Evolutionary conservation across 1,140 invertebrate species (phyloP).

Genomic region (Drosophila pectinifera): DNA sequence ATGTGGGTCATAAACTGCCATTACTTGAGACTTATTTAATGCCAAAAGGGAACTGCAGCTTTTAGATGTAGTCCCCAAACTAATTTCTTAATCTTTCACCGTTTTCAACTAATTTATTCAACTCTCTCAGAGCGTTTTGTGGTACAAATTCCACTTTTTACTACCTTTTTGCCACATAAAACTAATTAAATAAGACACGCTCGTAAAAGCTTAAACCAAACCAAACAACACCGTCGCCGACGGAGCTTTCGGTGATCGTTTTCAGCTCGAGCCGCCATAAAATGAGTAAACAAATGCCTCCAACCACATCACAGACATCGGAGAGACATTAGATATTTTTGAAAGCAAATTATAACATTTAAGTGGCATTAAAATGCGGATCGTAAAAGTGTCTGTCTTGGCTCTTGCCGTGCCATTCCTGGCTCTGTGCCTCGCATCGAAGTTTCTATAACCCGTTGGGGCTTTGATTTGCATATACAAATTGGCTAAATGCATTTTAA

Average conservation of each 20-base stretch:
- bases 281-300: conserved; percentile 50
- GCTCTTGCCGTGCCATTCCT: conserved; percentile 23
- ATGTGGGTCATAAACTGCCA: conserved; percentile 56
- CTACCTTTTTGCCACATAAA: conserved; percentile 54
- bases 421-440: conserved; percentile 1
- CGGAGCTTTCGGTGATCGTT: conserved; percentile 47
- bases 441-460: conserved; percentile 44
- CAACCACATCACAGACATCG: conserved; percentile 19
- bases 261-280: conserved; percentile 45
- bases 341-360: conserved; percentile 79
- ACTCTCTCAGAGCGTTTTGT: conserved; percentile 51
- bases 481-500: conserved; percentile 71
- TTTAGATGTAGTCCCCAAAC: not conserved
- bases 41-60: conserved; percentile 7
- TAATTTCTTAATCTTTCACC: conserved; percentile 13
- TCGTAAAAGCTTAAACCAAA: conserved; percentile 51
- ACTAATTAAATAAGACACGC: conserved; percentile 74
- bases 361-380: conserved; percentile 55
- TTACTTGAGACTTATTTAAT: conserved; percentile 1
- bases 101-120: conserved; percentile 54
- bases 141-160: conserved; percentile 56
- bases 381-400: conserved; percentile 43
- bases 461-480: conserved; percentile 63
- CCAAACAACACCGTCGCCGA: not conserved
- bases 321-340: conserved; percentile 66